Conservation (phyloP, 2,888 invertebrate species). For the Caenorhabditis sp. region DNA sequence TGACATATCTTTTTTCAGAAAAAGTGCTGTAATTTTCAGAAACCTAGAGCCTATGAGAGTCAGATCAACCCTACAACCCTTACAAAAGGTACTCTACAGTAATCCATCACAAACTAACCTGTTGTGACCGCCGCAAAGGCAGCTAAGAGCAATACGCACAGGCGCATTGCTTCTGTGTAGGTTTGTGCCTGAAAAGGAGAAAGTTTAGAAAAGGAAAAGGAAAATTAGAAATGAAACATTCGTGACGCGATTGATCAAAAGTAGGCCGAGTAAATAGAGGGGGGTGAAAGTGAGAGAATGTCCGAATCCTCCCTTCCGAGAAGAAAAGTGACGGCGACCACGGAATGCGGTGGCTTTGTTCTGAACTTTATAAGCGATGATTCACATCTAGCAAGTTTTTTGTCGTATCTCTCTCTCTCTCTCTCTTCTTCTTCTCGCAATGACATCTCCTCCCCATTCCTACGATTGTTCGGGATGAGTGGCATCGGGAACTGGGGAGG, state of each 20-base stretch:
- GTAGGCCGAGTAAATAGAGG: conserved; percentile 51
- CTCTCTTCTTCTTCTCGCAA: no score
- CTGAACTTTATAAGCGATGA: conserved; percentile 48
- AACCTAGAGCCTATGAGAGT: no score
- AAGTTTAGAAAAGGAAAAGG: neutral
- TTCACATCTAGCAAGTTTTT: conserved; percentile 58
- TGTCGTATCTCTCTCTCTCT: no score
- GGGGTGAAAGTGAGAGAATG: conserved; percentile 1
- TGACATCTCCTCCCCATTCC: no score
- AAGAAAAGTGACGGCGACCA: neutral
- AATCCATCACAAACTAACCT: conserved; percentile 9
- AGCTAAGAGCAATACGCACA: conserved; percentile 57
- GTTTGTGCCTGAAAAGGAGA: neutral
- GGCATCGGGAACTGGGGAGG: conserved; percentile 23
- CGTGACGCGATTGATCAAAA: conserved; percentile 3
- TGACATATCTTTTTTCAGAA: no score
- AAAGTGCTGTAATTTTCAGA: no score
- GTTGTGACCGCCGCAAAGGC: conserved; percentile 50
- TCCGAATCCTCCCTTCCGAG: neutral
- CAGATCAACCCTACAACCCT: no score
- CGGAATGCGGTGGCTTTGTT: conserved; percentile 11
- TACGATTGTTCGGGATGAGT: conserved; percentile 15
- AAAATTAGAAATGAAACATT: conserved; percentile 10
- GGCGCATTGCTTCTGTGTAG: conserved; percentile 38
- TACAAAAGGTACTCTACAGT: no score